A percentile compares a stretch with the other conserved stretches of the same genome.
phyloP scores from a whole-genome alignment of 92 coral and sea anemone species.

The Metridium senile region DNA sequence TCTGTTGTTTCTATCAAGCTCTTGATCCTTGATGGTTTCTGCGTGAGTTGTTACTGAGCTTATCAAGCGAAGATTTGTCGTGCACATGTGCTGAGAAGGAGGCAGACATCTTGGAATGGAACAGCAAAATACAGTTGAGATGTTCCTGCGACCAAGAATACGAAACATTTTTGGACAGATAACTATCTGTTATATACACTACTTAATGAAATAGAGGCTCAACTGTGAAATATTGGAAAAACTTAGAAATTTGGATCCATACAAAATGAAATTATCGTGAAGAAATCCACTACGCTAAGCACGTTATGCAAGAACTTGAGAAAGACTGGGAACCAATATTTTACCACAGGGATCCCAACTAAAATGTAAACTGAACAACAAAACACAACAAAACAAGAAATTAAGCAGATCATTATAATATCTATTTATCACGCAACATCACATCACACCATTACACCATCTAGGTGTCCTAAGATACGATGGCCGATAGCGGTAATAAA shows the following conservation, averaged over 20 bases:
- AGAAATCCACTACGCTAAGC: too few species aligned
- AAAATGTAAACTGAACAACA: too few species aligned
- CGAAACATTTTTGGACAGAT: slow-evolving; percentile 1
- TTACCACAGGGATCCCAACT: too few species aligned
- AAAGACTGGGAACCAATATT: too few species aligned
- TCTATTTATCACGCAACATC: too few species aligned
- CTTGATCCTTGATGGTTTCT: neutral
- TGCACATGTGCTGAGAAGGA: neutral
- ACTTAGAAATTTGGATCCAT: neutral
- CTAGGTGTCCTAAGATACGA: too few species aligned
- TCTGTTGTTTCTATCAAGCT: slow-evolving; percentile 41
- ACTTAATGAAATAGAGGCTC: neutral
- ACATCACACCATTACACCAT: too few species aligned
- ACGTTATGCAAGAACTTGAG: too few species aligned
- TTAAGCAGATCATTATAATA: too few species aligned
- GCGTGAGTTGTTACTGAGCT: neutral
- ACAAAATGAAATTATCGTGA: too few species aligned
- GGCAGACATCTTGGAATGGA: slow-evolving; percentile 28
- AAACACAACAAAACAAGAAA: too few species aligned
- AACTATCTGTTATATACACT: neutral
- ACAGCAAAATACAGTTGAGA: neutral
- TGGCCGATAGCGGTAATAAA: too few species aligned
- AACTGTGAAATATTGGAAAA: neutral
- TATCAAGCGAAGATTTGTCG: slow-evolving; percentile 1
- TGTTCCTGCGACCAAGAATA: neutral